phyloP scores from a whole-genome alignment of 2,113 vertebrate genomes.

The Brienomyrus brachyistius region DNA sequence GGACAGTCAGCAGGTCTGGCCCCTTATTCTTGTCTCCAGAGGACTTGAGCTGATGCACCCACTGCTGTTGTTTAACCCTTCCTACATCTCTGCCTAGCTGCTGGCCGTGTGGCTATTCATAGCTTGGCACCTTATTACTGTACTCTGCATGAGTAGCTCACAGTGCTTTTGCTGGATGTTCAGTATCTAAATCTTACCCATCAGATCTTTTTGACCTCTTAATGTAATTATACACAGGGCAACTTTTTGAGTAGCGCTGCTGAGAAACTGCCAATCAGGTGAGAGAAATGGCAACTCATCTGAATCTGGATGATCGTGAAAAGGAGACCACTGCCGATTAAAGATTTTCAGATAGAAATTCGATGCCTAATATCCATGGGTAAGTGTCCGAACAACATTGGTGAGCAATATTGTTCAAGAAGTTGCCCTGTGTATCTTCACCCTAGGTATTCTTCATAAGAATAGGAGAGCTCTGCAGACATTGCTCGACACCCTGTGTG shows the following conservation, averaged over 20 bases:
- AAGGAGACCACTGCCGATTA: neutral
- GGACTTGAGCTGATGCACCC: neutral
- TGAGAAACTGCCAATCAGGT: neutral
- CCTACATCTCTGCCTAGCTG: neutral
- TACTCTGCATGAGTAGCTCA: neutral
- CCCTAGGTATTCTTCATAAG: slow-evolving; percentile 5
- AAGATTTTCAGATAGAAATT: neutral
- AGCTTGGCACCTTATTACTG: neutral
- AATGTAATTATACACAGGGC: neutral
- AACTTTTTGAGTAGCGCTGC: neutral
- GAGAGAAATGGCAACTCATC: neutral
- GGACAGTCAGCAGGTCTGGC: neutral
- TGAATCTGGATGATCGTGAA: neutral
- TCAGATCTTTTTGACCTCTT: neutral
- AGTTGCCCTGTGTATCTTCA: neutral
- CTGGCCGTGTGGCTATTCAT: neutral
- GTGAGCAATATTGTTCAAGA: neutral
- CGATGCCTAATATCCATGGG: neutral
- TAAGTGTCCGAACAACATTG: neutral
- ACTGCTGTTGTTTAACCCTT: neutral
- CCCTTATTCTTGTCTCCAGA: neutral
- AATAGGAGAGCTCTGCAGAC: slow-evolving; percentile 26
- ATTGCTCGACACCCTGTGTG: slow-evolving; percentile 39
- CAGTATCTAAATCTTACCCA: neutral
- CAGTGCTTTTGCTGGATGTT: neutral